phyloP scores from a whole-genome alignment of 2,888 invertebrate genomes.

The Furcula furcula region DNA sequence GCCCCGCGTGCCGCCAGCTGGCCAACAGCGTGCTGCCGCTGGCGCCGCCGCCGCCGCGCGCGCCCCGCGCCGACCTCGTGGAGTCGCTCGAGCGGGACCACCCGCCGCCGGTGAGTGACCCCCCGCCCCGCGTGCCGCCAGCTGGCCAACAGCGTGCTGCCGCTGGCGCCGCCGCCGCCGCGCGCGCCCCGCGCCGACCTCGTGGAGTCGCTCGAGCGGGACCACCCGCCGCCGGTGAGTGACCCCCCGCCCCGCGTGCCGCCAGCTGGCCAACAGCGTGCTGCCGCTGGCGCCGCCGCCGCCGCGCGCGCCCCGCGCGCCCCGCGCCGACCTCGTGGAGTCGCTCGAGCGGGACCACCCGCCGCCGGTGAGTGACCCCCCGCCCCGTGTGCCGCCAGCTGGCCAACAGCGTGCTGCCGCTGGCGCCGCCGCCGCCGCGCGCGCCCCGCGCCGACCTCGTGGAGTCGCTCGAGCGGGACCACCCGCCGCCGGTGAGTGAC shows the following conservation, averaged over 20 bases:
- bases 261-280: constrained; percentile 89
- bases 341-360: neutral
- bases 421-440: no score
- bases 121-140: constrained; percentile 80
- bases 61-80: constrained; percentile 83
- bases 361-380: neutral
- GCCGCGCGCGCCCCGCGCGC: constrained; percentile 81
- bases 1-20: constrained; percentile 95
- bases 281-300: constrained; percentile 88
- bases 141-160: constrained; percentile 90
- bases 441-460: no score
- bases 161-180: constrained; percentile 96
- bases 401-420: no score
- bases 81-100: constrained; percentile 12
- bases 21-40: constrained; percentile 90
- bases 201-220: constrained; percentile 88
- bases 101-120: constrained; percentile 83
- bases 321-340: constrained; percentile 78
- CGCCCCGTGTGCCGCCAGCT: no score
- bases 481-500: no score
- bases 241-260: constrained; percentile 96
- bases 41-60: constrained; percentile 83
- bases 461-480: no score
- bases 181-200: constrained; percentile 94
- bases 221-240: constrained; percentile 84